These are phyloP conservation scores for Synanthedon myopaeformis DNA, from an alignment of 2,888 invertebrate species.

Conservation along the genomic window DNA sequence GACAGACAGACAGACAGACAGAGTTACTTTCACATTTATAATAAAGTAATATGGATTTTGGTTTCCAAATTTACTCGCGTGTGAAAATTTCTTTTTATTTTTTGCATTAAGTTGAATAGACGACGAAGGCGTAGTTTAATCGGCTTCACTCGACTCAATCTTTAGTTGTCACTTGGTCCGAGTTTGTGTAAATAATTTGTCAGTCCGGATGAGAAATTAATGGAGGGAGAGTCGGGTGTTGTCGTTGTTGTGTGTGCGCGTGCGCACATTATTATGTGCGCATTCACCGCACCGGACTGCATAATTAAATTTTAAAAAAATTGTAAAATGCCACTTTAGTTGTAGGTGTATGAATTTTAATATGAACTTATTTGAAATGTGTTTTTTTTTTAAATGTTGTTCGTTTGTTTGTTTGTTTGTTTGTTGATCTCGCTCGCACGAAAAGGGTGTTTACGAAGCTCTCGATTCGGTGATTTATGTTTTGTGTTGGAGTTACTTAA, in stretches of 20 bases:
- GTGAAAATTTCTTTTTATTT: background rate
- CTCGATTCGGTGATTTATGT: constrained; percentile 1
- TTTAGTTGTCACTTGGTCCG: too few species aligned
- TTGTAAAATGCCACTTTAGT: constrained; percentile 48
- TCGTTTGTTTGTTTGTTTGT: constrained; percentile 13
- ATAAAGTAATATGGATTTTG: constrained; percentile 4
- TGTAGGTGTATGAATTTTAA: constrained; percentile 58
- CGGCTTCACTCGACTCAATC: too few species aligned
- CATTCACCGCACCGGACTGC: background rate
- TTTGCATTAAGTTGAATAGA: constrained; percentile 5
- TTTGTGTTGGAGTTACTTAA: too few species aligned
- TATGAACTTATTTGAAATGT: constrained; percentile 49
- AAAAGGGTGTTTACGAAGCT: constrained; percentile 16
- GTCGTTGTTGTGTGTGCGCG: too few species aligned
- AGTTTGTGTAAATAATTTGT: constrained; percentile 24
- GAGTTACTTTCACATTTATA: too few species aligned
- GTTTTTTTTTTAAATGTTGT: constrained; percentile 13
- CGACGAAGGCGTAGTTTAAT: too few species aligned
- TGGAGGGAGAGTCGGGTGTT: too few species aligned
- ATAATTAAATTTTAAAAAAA: constrained; percentile 9
- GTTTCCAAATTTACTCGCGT: constrained; percentile 32
- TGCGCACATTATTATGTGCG: too few species aligned
- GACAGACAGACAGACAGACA: too few species aligned
- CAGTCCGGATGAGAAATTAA: background rate
- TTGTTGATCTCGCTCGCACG: constrained; percentile 39